A percentile compares a stretch with the other conserved stretches of the same genome.
phyloP scores from a whole-genome alignment of 2,797 vertebrate species.

The Alosa sapidissima region DNA sequence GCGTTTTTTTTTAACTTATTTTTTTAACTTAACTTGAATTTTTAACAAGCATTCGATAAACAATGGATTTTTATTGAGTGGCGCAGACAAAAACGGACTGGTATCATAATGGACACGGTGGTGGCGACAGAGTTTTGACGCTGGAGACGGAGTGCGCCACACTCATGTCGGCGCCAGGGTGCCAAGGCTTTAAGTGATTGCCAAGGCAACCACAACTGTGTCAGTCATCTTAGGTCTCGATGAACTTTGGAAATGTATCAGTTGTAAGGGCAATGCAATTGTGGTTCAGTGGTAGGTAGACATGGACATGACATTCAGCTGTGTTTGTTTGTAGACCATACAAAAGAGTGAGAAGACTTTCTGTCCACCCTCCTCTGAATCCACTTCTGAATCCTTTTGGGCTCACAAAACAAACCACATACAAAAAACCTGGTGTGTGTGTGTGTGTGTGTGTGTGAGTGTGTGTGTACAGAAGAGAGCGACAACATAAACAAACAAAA shows the following conservation, averaged over 20 bases:
- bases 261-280: background rate
- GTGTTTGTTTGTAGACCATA: background rate
- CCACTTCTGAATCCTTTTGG: background rate
- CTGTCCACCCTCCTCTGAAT: background rate
- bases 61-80: too few species aligned
- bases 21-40: too few species aligned
- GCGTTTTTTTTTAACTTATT: too few species aligned
- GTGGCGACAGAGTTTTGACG: too few species aligned
- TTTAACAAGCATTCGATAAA: too few species aligned
- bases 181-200: background rate
- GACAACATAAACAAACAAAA: constrained; percentile 40
- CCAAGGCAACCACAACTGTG: background rate
- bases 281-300: background rate
- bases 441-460: background rate
- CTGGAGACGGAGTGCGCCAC: too few species aligned
- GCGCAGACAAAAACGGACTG: too few species aligned
- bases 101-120: too few species aligned
- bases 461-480: background rate
- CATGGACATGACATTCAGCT: background rate
- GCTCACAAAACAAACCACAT: background rate
- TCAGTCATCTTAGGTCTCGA: background rate
- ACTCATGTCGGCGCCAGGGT: too few species aligned
- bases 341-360: background rate
- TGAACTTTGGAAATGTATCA: background rate
- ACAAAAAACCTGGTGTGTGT: background rate